Conservation (phyloP, 2,797 vertebrate species). For the Poeciliopsis infans region DNA sequence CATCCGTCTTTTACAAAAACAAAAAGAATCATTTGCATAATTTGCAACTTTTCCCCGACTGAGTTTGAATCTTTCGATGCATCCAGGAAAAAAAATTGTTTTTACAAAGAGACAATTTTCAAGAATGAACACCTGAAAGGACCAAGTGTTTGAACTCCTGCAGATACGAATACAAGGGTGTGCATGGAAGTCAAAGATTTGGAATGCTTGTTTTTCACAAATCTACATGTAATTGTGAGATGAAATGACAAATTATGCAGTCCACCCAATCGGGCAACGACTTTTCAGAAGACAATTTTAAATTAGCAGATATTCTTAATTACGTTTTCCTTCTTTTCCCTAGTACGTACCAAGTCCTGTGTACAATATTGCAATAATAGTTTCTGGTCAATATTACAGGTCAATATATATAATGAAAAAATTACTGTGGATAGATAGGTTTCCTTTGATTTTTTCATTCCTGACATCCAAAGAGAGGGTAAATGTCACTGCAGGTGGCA, state of each 20-base stretch:
- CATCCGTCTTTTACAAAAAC: constrained; percentile 26
- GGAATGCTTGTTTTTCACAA: neutral
- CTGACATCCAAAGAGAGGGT: constrained; percentile 24
- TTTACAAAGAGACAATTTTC: constrained; percentile 21
- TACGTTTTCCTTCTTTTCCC: neutral
- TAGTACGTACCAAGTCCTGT: neutral
- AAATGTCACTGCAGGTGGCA: constrained; percentile 51
- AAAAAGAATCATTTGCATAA: neutral
- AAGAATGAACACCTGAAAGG: constrained; percentile 34
- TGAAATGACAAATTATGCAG: neutral
- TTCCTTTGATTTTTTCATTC: constrained; percentile 7
- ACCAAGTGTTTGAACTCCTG: constrained; percentile 31
- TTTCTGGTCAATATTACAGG: constrained; percentile 12
- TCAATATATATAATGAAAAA: constrained; percentile 24
- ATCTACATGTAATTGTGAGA: neutral
- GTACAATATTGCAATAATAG: neutral
- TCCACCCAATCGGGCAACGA: neutral
- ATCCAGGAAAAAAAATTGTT: constrained; percentile 9
- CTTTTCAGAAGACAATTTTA: neutral
- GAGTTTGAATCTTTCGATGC: constrained; percentile 29
- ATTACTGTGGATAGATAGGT: constrained; percentile 6
- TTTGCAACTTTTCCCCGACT: constrained; percentile 7
- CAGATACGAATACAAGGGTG: constrained; percentile 19
- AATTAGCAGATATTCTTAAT: neutral
- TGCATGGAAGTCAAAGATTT: neutral